Evolutionary conservation across 2,113 vertebrate species (phyloP), one percentile per base, ranked within the genome.

Genomic region (Microcebus tavaratra): DNA sequence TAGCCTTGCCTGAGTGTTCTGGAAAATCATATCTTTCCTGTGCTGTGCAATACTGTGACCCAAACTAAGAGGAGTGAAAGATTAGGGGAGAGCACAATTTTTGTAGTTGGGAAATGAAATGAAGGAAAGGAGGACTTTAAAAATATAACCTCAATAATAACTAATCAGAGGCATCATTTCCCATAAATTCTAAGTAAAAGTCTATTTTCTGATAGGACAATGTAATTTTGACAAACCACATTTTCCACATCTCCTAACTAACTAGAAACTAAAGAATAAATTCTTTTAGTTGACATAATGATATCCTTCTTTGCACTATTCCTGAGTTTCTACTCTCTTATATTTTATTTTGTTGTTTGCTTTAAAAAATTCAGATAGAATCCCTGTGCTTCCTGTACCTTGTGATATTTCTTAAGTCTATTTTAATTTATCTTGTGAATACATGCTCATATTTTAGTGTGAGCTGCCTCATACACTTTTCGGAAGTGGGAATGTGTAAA

Each of bases 11-110:
- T 63, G 93, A 95, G 50, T 50, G 57, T 93, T 95, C 82, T 48
- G 80, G 48, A 95, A 97, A 97, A 95, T 96, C 85, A 53, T 68
- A 48, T 78, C 75, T 95, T 88, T 83, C 53, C 79, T 96, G 80
- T 70, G 80, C 61, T 65, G 14, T 81, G 79, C 53, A 81, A 67
- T 81, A 55, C 11, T 34, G 27, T 85, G 73, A 92, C 84, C 87
- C 42, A 93, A 59, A 88, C 34, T 48, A 90, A 92, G 84, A 92
- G 53, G 82, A 92, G 45, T 53, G n/a, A 81, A 73, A 94, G 53
- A 90, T 68, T 61, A 91, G 86, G 72, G 42, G 61, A 88, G 15
- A 88, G 76, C 17, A 55, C n/a, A 27, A 31, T 91, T 94, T 76
- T 95, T 91, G 39, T 93, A 80, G 57, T 78, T 72, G 50, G 76